phyloP scores from a whole-genome alignment of 1,140 invertebrate genomes.

The Camponotus floridanus region DNA sequence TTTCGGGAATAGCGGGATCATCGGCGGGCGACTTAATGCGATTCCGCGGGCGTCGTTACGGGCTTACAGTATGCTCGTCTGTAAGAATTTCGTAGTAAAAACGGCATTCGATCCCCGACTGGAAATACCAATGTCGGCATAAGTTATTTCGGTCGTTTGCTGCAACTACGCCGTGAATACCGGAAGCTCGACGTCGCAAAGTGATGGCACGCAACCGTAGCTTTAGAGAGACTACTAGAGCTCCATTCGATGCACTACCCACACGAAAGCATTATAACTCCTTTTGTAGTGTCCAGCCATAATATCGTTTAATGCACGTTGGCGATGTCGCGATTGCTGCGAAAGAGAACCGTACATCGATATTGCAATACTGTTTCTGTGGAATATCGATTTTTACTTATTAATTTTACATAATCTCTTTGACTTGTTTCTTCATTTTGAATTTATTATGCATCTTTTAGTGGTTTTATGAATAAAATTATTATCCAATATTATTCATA shows the following conservation, averaged over 20 bases:
- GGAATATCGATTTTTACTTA: neutral
- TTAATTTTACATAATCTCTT: neutral
- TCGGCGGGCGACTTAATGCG: conserved; percentile 41
- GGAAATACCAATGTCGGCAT: conserved; percentile 52
- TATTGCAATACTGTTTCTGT: conserved; percentile 23
- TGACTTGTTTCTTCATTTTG: neutral
- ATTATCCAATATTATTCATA: neutral
- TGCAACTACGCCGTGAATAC: conserved; percentile 55
- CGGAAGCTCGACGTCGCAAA: conserved; percentile 53
- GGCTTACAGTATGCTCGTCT: neutral
- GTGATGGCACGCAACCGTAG: conserved; percentile 50
- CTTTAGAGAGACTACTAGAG: conserved; percentile 43
- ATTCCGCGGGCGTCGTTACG: conserved; percentile 31
- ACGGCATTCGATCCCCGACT: conserved; percentile 45
- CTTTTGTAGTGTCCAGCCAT: conserved; percentile 19
- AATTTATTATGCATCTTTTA: neutral
- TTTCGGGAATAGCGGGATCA: conserved; percentile 29
- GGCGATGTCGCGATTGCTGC: conserved; percentile 38
- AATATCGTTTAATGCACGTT: conserved; percentile 53
- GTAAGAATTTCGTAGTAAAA: conserved; percentile 46
- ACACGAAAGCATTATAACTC: conserved; percentile 50
- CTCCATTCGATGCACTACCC: conserved; percentile 47
- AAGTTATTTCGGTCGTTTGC: conserved; percentile 58
- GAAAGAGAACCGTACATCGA: conserved; percentile 21
- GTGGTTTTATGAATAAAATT: neutral